These are phyloP conservation scores for Brachionus koreanus DNA, from an alignment of 1,140 invertebrate species.

Conservation along the genomic window DNA sequence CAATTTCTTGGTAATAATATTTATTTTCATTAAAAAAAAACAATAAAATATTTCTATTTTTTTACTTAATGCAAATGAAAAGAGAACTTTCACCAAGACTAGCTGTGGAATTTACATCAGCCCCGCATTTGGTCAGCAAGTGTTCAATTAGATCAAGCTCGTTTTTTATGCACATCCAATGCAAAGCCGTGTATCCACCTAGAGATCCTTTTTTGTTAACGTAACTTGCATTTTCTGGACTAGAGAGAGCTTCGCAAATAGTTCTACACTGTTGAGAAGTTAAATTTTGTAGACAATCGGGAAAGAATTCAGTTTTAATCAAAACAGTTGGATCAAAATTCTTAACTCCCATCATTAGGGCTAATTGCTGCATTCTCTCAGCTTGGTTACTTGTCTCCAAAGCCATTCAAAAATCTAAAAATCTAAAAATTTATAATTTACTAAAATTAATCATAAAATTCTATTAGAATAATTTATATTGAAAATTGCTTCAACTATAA, in stretches of 20 bases:
- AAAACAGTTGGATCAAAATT: neutral
- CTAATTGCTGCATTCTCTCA: constrained; percentile 6
- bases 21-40: neutral
- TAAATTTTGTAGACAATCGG: constrained; percentile 26
- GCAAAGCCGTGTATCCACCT: constrained; percentile 14
- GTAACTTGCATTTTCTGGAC: neutral
- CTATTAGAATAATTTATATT: neutral
- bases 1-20: constrained; percentile 32
- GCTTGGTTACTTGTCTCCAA: neutral
- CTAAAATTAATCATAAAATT: neutral
- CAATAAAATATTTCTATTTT: neutral
- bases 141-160: neutral
- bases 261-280: neutral
- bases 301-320: constrained; percentile 26
- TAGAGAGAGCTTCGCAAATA: neutral
- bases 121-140: neutral
- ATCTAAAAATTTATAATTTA: neutral
- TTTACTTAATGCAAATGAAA: constrained; percentile 35
- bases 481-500: neutral
- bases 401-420: neutral
- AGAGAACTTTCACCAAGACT: constrained; percentile 21
- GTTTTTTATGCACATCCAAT: constrained; percentile 44
- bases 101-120: constrained; percentile 4
- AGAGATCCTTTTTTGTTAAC: constrained; percentile 36
- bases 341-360: neutral